phyloP scores from a whole-genome alignment of 2,113 vertebrate genomes.

The Mystacornis crossleyi region DNA sequence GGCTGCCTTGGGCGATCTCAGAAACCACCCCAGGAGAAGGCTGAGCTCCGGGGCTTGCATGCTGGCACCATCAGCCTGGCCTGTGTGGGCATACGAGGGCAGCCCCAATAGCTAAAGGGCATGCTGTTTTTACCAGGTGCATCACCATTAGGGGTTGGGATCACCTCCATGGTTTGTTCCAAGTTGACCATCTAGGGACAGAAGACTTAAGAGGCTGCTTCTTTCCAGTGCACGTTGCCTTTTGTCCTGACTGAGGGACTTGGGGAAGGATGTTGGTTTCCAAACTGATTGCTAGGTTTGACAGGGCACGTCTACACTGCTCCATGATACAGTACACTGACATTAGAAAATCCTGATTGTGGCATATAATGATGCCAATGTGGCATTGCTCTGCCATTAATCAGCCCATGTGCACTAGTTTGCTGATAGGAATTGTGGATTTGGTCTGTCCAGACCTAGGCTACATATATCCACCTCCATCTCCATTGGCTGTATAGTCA shows the following conservation, averaged over 20 bases:
- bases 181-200: not conserved
- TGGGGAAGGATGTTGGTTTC: not conserved
- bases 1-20: not conserved
- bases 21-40: not conserved
- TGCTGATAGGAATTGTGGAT: not conserved
- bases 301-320: not conserved
- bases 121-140: not conserved
- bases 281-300: not conserved
- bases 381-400: not conserved
- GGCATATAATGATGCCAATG: not conserved
- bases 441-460: not conserved
- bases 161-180: not conserved
- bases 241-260: not conserved
- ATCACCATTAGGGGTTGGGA: not conserved
- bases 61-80: not conserved
- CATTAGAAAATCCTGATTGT: not conserved
- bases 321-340: not conserved
- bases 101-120: not conserved
- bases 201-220: not conserved
- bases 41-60: rapidly evolving
- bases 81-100: rapidly evolving
- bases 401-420: not conserved
- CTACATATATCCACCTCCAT: not conserved
- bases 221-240: not conserved
- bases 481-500: not conserved